Conservation (phyloP, 2,113 vertebrate species). For the Hystrix brachyura region DNA sequence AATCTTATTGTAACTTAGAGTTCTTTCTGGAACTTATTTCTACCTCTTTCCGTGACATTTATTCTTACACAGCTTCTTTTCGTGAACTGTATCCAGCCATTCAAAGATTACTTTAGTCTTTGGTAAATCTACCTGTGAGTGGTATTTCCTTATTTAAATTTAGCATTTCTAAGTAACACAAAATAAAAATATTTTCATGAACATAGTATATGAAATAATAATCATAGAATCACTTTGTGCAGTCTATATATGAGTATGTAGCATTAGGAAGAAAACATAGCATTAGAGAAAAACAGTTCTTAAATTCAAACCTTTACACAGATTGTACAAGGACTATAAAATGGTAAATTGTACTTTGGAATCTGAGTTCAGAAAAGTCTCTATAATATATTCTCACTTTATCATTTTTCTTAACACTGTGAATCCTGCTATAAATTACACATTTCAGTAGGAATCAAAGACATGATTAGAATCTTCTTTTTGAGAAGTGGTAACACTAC, state of each 20-base stretch:
- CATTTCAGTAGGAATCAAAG: slow-evolving; percentile 32
- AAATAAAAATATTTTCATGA: not conserved
- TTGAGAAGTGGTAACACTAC: not conserved
- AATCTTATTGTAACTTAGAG: not conserved
- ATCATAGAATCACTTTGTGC: not conserved
- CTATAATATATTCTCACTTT: not conserved
- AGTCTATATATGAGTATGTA: not conserved
- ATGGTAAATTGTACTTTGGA: not conserved
- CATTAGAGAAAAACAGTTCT: not conserved
- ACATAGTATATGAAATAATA: not conserved
- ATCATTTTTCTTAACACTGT: not conserved
- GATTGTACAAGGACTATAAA: not conserved
- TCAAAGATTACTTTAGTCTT: not conserved
- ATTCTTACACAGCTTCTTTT: not conserved
- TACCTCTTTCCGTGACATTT: slow-evolving; percentile 4
- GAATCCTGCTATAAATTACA: slow-evolving; percentile 38
- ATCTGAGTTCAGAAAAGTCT: not conserved
- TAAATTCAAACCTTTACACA: not conserved
- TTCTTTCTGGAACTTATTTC: not conserved
- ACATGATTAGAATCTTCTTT: not conserved
- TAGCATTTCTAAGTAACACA: not conserved
- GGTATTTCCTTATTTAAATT: not conserved
- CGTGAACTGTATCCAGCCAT: not conserved
- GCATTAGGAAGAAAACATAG: not conserved
- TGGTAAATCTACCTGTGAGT: not conserved